phyloP scores from a whole-genome alignment of 2,888 invertebrate genomes.

The Tachina fera region DNA sequence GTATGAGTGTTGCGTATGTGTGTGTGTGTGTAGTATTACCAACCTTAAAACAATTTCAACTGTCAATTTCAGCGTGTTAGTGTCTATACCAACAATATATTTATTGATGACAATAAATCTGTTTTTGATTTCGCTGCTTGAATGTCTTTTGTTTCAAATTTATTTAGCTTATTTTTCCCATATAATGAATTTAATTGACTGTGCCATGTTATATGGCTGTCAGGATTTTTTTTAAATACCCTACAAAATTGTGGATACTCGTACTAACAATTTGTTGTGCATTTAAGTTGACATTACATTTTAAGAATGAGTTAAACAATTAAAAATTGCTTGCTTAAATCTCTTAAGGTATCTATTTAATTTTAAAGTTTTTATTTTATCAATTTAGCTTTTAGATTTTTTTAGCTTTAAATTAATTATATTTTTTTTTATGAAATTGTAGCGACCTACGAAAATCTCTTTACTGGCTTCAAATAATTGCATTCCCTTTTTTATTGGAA shows the following conservation, averaged over 20 bases:
- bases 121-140: conserved; percentile 64
- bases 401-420: no score
- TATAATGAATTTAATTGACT: conserved; percentile 73
- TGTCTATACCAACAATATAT: conserved; percentile 55
- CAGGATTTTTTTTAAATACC: conserved; percentile 6
- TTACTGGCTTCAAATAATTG: background rate
- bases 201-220: conserved; percentile 63
- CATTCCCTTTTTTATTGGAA: conserved; percentile 14
- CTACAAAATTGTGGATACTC: background rate
- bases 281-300: background rate
- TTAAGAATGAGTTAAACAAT: no score
- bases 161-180: conserved; percentile 46
- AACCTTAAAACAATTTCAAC: conserved; percentile 60
- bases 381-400: no score
- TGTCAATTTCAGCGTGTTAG: conserved; percentile 61
- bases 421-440: background rate
- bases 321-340: no score
- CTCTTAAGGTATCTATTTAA: no score
- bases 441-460: background rate
- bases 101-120: conserved; percentile 69
- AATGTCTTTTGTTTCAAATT: conserved; percentile 51
- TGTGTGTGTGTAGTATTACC: conserved; percentile 8
- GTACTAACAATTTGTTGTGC: background rate
- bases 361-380: no score
- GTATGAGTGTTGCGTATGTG: conserved; percentile 2